Evolutionary conservation across 2,113 vertebrate genomes (phyloP).

Genomic region (Dasyornis broadbenti): DNA sequence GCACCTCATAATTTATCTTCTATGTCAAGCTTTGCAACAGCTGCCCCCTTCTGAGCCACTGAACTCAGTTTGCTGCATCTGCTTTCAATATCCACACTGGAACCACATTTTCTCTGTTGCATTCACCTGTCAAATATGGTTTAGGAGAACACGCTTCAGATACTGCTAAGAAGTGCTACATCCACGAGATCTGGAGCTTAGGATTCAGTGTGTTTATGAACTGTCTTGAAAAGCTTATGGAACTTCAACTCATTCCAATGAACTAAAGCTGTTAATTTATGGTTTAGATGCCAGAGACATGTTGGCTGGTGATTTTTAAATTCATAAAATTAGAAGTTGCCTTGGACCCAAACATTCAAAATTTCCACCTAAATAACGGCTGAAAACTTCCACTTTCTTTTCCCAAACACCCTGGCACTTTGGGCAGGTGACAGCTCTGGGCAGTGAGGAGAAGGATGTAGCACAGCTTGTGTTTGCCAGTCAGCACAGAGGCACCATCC

Average conservation of each 20-base stretch:
- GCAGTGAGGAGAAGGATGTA: not conserved
- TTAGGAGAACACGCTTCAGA: conserved; percentile 23
- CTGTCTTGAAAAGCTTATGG: not conserved
- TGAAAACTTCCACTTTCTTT: not conserved
- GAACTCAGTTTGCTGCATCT: conserved; percentile 6
- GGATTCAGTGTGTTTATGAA: not conserved
- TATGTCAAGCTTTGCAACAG: not conserved
- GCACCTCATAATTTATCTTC: conserved; percentile 14
- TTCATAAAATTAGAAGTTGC: not conserved
- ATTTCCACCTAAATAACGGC: not conserved
- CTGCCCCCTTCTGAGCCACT: not conserved
- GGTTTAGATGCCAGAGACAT: not conserved
- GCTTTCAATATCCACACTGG: conserved; percentile 3
- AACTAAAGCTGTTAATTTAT: not conserved
- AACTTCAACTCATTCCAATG: not conserved
- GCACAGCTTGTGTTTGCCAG: not conserved
- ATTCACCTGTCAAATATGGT: conserved; percentile 37
- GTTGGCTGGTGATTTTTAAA: not conserved
- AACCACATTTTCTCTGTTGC: conserved; percentile 2
- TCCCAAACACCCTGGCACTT: not conserved
- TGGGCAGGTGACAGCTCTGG: not conserved
- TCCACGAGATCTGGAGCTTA: not conserved
- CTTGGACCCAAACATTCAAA: not conserved
- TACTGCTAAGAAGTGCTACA: not conserved
- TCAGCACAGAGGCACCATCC: not conserved